Percentiles rank a stretch among this genome's conserved stretches.
Conservation (phyloP, 2,113 vertebrate genomes). For the Lanius collurio region DNA sequence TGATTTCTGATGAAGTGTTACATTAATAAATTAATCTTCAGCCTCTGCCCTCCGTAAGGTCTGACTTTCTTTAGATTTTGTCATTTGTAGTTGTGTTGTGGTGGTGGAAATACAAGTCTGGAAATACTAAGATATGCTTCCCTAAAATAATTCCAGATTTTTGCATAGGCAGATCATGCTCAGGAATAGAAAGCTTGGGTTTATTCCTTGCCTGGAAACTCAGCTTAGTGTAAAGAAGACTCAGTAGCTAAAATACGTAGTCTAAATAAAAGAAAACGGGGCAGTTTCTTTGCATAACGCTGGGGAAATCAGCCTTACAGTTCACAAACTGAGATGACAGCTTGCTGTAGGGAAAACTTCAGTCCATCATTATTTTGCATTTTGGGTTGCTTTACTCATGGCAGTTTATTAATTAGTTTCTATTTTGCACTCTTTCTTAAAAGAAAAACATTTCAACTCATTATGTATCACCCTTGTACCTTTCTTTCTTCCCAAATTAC, state of each 20-base stretch:
- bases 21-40: background rate
- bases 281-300: background rate
- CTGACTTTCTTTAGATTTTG: constrained; percentile 10
- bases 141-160: background rate
- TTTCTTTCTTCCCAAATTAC: constrained; percentile 12
- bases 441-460: background rate
- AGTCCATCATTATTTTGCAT: constrained; percentile 41
- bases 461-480: background rate
- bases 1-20: background rate
- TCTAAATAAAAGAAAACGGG: background rate
- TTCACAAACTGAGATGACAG: constrained; percentile 38
- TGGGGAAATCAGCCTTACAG: constrained; percentile 9
- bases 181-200: background rate
- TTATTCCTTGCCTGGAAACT: background rate
- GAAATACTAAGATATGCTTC: background rate
- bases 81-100: background rate
- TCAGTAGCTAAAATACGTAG: background rate
- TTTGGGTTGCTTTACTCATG: background rate
- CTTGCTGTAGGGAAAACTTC: constrained; percentile 34
- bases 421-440: background rate
- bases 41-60: background rate
- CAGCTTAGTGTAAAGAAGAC: background rate
- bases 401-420: constrained; percentile 47
- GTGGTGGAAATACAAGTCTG: background rate
- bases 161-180: background rate